A percentile compares a stretch with the other conserved stretches of the same genome.
These are phyloP conservation scores for Drosophila pseudoobscura DNA, from an alignment of 1,140 invertebrate genomes.

Conservation along the genomic window DNA sequence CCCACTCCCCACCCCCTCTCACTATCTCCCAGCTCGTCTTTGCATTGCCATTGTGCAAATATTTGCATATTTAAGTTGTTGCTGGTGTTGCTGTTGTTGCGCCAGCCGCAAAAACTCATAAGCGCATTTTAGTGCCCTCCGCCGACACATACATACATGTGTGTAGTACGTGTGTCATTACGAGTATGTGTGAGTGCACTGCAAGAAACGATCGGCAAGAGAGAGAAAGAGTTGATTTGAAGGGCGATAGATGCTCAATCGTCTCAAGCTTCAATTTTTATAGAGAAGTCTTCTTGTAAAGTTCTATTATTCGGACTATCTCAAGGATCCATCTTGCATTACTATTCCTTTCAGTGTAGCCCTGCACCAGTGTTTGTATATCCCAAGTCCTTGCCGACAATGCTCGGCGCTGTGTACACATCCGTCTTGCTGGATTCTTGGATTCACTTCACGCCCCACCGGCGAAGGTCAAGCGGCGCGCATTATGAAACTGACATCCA, in stretches of 20 bases:
- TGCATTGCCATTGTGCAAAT: constrained; percentile 73
- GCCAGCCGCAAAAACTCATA: constrained; percentile 74
- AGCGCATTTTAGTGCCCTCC: constrained; percentile 73
- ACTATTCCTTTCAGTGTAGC: background rate
- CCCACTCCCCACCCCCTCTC: background rate
- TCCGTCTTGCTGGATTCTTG: constrained; percentile 37
- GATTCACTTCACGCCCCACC: constrained; percentile 32
- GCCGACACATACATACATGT: constrained; percentile 12
- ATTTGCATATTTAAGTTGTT: constrained; percentile 81
- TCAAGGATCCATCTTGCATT: no score
- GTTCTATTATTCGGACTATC: no score
- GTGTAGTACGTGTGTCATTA: constrained; percentile 2
- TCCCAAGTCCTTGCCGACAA: constrained; percentile 47
- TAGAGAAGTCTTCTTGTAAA: no score
- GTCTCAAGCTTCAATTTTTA: no score
- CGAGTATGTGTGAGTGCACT: constrained; percentile 11
- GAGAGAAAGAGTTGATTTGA: no score
- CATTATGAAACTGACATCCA: constrained; percentile 67
- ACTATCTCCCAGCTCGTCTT: constrained; percentile 19
- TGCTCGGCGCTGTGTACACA: constrained; percentile 16
- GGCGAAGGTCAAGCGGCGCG: constrained; percentile 55
- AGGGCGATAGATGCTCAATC: no score
- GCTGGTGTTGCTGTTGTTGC: constrained; percentile 42
- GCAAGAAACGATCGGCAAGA: no score
- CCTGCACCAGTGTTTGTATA: constrained; percentile 22